Percentiles rank a stretch among this genome's conserved stretches.
phyloP scores from a whole-genome alignment of 2,113 vertebrate species.

The Paramormyrops kingsleyae region DNA sequence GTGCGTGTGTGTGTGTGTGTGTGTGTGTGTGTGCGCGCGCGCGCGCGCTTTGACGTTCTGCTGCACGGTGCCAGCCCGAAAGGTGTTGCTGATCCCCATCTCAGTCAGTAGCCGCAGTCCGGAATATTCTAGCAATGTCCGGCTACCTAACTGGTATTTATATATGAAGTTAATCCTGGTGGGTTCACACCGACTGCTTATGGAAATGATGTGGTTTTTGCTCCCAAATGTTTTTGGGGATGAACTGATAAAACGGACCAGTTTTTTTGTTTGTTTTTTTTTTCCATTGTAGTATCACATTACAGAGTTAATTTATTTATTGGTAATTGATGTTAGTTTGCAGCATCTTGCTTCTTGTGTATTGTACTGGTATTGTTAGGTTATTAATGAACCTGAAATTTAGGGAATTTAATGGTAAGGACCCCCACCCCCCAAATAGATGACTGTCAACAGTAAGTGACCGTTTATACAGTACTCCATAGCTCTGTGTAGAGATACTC shows the following conservation, averaged over 20 bases:
- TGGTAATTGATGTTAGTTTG: not conserved
- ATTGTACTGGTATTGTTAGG: not conserved
- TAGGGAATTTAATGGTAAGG: not conserved
- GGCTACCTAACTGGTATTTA: not conserved
- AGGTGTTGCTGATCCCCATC: not conserved
- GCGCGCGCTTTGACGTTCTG: not conserved
- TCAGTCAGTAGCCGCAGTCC: not conserved
- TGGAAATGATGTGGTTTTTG: not conserved
- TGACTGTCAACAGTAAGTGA: not conserved
- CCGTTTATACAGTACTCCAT: not conserved
- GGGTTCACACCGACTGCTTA: not conserved
- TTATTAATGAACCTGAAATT: not conserved
- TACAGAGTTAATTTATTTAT: not conserved
- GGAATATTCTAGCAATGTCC: not conserved
- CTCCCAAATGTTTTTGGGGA: not conserved
- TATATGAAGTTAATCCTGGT: not conserved
- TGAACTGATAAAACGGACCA: not conserved
- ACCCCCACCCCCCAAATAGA: not conserved
- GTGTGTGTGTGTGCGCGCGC: not conserved
- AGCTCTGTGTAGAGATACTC: not conserved
- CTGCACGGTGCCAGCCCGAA: not conserved
- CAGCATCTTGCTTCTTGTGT: not conserved
- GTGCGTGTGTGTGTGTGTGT: not conserved
- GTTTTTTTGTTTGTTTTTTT: not conserved
- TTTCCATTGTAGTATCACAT: not conserved